phyloP scores from a whole-genome alignment of 2,113 vertebrate species.

The Anarhynchus alexandrinus region DNA sequence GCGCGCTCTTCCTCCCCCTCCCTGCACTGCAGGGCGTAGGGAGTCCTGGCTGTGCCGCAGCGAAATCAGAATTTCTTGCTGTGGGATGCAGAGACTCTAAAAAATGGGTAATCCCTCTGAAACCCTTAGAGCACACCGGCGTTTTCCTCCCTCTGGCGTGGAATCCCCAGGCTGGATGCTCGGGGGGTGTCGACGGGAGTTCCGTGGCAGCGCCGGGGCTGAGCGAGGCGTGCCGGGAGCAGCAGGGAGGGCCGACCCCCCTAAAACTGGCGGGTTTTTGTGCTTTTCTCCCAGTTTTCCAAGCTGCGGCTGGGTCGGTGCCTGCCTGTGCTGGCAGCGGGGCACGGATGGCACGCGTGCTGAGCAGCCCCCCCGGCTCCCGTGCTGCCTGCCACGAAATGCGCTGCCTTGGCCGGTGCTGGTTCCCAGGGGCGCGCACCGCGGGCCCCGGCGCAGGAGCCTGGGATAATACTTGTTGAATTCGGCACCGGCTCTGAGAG shows the following conservation, averaged over 20 bases:
- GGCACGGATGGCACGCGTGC: accelerated
- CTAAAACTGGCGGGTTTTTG: neutral
- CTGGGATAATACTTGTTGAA: neutral
- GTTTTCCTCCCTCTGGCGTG: neutral
- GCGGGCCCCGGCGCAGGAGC: neutral
- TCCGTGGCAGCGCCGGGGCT: too few relatives aligned
- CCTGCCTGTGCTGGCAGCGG: neutral
- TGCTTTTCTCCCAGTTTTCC: neutral
- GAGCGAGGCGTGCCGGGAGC: neutral
- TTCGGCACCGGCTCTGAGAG: neutral
- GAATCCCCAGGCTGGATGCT: neutral
- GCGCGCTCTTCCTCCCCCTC: neutral
- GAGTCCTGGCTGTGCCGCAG: neutral
- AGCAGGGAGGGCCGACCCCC: neutral
- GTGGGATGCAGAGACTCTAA: neutral
- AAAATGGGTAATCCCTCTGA: neutral
- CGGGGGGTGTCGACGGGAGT: neutral
- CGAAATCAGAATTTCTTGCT: neutral
- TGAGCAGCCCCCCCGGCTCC: neutral
- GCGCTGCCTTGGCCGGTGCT: accelerated
- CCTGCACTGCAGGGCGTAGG: neutral
- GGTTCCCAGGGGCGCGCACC: neutral
- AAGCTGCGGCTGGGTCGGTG: accelerated
- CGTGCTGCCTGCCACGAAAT: accelerated
- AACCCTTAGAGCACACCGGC: neutral